Base-by-base conservation (phyloP, 2,797 vertebrate species). In the Gymnocypris eckloni region DNA sequence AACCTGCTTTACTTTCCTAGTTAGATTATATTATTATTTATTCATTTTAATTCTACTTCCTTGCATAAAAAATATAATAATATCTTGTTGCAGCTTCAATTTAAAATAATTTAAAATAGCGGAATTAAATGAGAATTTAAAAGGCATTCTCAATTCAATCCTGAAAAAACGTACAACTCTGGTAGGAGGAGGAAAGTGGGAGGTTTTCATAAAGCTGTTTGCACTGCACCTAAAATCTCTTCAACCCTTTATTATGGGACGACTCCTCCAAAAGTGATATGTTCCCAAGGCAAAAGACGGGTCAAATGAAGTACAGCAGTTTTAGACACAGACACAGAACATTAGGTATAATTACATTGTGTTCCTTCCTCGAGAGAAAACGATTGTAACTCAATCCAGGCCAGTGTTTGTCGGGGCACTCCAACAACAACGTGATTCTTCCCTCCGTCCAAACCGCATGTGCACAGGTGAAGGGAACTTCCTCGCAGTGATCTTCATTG, bases 401-500 rank as follows among this genome's bases (percentile, higher is more conserved):
- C 64, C 76, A 18, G 50, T 70, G 83, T 84, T 84, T 79, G 61
- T 79, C 18, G 6, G 20, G 64, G 75, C 64, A 48, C 39, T 71
- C 37, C 64, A 78, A 78, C n/a, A 78, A 78, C 76, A 85, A 85
- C 20, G 28, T 61, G 22, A 78, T 85, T 71, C 18, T 54, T 16
- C 20, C 85, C 43, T 61, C 86, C 7, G 9, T 84, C 92, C 94
- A 91, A 92, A 92, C 91, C 90, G 48, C 28, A 87, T 87, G 83
- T 22, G 18, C 6, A 25, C 88, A 90, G 90, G 87, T 85, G 90
- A 91, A 93, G 92, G 88, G 33, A 75, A 93, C 92, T 93, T 92
- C 87, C 88, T 89, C 80, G 89, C 91, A 89, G 89, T 87, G 89
- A 90, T 92, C 89, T 88, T 41, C 66, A 88, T 90, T 84, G 88